phyloP scores from a whole-genome alignment of 2,888 invertebrate genomes.

The Tyria jacobaeae region DNA sequence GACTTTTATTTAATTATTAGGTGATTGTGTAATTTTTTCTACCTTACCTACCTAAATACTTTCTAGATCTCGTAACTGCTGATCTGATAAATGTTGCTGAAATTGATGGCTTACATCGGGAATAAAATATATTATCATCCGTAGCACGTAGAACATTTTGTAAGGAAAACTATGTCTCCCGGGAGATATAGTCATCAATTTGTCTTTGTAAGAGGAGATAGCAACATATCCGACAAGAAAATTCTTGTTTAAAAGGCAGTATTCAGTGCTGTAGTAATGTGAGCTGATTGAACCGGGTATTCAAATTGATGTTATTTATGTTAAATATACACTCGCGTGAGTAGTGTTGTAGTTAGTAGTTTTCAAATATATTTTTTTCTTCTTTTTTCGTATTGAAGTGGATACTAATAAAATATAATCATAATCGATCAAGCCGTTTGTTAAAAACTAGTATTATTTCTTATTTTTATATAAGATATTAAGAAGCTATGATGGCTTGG shows the following conservation, averaged over 20 bases:
- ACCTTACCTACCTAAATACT: not conserved
- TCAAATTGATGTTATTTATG: too few species aligned
- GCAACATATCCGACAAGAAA: not conserved
- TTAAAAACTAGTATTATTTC: too few species aligned
- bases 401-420: too few species aligned
- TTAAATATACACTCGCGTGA: too few species aligned
- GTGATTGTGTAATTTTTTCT: too few species aligned
- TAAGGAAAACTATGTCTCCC: not conserved
- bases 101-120: not conserved
- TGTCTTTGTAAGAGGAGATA: not conserved
- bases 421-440: too few species aligned
- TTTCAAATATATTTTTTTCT: too few species aligned
- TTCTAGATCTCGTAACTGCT: not conserved
- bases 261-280: not conserved
- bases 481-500: too few species aligned
- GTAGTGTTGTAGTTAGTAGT: too few species aligned
- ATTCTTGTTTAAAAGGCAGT: not conserved
- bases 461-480: too few species aligned
- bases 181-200: not conserved
- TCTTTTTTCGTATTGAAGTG: too few species aligned
- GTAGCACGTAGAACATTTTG: slow-evolving; percentile 1
- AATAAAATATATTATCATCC: not conserved
- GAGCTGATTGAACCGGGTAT: not conserved
- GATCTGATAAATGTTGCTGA: not conserved
- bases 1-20: too few species aligned